Percentiles rank a stretch among this genome's conserved stretches.
These are phyloP conservation scores for Tinamus guttatus DNA, from an alignment of 2,113 vertebrate genomes.

Conservation along the genomic window DNA sequence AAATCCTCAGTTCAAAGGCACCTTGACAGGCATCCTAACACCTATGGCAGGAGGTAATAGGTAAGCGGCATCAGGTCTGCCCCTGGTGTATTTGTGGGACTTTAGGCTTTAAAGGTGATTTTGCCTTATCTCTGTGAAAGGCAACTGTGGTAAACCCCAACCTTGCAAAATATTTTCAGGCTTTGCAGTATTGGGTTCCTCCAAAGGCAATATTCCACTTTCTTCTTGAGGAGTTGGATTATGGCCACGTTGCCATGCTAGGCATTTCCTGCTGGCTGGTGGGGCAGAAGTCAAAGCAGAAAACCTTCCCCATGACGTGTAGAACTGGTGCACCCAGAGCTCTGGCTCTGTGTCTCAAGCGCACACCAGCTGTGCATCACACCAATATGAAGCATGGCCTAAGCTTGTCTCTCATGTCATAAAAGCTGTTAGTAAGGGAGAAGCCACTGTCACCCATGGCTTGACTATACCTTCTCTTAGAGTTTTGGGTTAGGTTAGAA, in stretches of 20 bases:
- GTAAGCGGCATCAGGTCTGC: not conserved
- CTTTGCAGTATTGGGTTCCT: not conserved
- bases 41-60: too few relatives aligned
- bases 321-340: not conserved
- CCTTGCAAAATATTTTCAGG: not conserved
- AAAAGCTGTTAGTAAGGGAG: not conserved
- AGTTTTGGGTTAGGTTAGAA: not conserved
- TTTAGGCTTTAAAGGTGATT: not conserved
- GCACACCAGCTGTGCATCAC: not conserved
- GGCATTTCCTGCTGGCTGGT: not conserved
- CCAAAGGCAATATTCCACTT: not conserved
- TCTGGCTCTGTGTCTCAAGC: not conserved
- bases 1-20: not conserved
- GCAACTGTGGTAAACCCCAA: not conserved
- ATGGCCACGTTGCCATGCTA: not conserved
- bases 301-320: not conserved
- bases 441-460: not conserved
- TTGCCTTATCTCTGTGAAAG: not conserved
- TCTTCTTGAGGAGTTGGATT: not conserved
- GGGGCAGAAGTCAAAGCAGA: not conserved
- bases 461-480: not conserved
- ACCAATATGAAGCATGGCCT: not conserved
- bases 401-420: not conserved
- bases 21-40: not conserved
- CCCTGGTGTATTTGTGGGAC: not conserved